phyloP scores from a whole-genome alignment of 2,113 vertebrate species.

The Myotis lucifugus region DNA sequence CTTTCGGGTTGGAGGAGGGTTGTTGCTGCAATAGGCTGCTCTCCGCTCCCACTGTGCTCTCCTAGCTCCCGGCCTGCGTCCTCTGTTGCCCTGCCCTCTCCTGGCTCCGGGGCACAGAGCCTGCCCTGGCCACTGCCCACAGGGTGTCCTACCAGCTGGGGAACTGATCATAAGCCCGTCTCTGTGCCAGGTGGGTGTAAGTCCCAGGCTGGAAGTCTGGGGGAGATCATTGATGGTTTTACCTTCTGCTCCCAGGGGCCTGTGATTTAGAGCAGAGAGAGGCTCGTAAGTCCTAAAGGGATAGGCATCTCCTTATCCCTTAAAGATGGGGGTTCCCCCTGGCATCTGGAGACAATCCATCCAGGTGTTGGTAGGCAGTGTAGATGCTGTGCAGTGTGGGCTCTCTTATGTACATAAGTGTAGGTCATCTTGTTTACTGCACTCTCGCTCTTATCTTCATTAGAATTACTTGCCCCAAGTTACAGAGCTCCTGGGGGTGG shows the following conservation, averaged over 20 bases:
- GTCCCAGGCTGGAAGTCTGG: not conserved
- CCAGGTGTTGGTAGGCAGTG: not conserved
- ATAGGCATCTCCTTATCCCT: not conserved
- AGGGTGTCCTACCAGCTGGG: not conserved
- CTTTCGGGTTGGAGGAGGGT: not conserved
- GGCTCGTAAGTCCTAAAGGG: not conserved
- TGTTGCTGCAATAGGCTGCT: not conserved
- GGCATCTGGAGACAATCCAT: not conserved
- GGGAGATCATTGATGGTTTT: not conserved
- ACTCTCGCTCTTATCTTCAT: not conserved
- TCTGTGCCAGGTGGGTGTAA: not conserved
- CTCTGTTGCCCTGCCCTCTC: not conserved
- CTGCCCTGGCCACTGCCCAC: not conserved
- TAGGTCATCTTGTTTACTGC: not conserved
- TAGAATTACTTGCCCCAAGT: not conserved
- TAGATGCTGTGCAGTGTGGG: not conserved
- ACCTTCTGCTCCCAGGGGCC: not conserved
- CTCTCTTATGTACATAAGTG: not conserved
- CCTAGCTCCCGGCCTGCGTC: not conserved
- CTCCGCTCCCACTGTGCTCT: not conserved
- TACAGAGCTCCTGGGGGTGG: not conserved
- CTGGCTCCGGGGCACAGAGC: not conserved
- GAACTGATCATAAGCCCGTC: not conserved
- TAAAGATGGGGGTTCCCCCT: not conserved
- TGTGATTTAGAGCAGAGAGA: not conserved